Conservation (phyloP, 2,113 vertebrate species). For the Xerus inauris region DNA sequence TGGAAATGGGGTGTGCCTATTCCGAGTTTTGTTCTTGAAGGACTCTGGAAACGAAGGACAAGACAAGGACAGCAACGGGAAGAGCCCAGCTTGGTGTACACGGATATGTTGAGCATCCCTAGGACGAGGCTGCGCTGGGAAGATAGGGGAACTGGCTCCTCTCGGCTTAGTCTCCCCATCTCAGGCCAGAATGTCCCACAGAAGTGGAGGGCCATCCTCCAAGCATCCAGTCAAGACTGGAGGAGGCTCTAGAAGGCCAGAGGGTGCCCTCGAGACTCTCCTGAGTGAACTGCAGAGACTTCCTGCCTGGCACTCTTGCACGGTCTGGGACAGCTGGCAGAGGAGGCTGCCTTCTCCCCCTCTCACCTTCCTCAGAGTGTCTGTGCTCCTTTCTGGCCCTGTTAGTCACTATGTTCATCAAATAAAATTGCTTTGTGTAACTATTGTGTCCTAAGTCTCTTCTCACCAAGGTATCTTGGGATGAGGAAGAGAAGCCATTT, state of each 20-base stretch:
- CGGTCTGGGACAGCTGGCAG: neutral
- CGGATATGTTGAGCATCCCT: neutral
- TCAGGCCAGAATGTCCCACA: neutral
- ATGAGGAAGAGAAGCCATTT: neutral
- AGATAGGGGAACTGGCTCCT: neutral
- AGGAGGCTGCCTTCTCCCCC: neutral
- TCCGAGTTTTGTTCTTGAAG: constrained; percentile 48
- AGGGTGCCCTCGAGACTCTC: neutral
- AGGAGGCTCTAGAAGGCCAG: constrained; percentile 27
- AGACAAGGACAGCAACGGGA: neutral
- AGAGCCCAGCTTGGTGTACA: constrained; percentile 1
- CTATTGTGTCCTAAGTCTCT: neutral
- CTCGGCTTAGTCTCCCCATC: neutral
- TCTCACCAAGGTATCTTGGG: neutral
- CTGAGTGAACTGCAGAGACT: neutral
- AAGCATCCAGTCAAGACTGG: neutral
- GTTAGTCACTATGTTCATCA: constrained; percentile 37
- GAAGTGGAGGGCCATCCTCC: neutral
- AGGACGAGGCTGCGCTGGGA: neutral
- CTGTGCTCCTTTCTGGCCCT: neutral
- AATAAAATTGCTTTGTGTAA: constrained; percentile 72
- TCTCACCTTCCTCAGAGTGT: neutral
- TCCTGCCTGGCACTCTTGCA: neutral
- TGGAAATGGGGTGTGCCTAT: neutral
- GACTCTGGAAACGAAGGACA: neutral